phyloP scores from a whole-genome alignment of 1,140 invertebrate species.

The Drosophila grimshawi region DNA sequence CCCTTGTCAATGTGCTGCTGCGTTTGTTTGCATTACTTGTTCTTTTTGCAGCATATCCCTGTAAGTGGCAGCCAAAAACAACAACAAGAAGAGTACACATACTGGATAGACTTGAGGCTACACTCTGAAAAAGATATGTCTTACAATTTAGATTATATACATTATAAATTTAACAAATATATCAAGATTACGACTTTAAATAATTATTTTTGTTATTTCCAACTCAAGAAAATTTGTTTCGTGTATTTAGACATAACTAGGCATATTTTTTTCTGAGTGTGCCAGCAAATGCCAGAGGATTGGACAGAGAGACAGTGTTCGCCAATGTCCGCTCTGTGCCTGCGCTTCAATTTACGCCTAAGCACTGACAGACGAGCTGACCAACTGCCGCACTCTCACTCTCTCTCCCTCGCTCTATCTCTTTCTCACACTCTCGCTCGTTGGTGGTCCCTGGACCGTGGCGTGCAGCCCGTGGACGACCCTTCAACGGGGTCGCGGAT shows the following conservation, averaged over 20 bases:
- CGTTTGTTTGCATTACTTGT: slow-evolving; percentile 67
- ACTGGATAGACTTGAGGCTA: not conserved
- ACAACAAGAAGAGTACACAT: slow-evolving; percentile 1
- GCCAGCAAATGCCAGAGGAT: not conserved
- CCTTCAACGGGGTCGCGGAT: slow-evolving; percentile 71
- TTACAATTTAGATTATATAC: not conserved
- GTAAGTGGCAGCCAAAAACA: not conserved
- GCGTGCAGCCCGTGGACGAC: slow-evolving; percentile 36
- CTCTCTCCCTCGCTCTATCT: not conserved
- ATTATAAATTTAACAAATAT: not conserved
- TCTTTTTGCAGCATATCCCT: slow-evolving; percentile 57
- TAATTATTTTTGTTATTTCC: no score
- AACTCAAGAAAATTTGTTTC: no score
- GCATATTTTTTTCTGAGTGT: not conserved
- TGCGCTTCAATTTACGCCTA: slow-evolving; percentile 66
- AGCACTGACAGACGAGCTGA: slow-evolving; percentile 36
- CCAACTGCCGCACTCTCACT: not conserved
- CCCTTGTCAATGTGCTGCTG: slow-evolving; percentile 55
- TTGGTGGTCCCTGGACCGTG: slow-evolving; percentile 21
- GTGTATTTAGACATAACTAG: not conserved
- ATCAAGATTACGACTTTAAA: not conserved
- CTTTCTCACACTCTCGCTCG: not conserved
- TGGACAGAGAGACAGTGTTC: not conserved
- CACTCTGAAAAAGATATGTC: not conserved
- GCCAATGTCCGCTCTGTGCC: slow-evolving; percentile 27